Conservation (phyloP, 92 coral and sea anemone genomes). For the Actinernus sp. region DNA sequence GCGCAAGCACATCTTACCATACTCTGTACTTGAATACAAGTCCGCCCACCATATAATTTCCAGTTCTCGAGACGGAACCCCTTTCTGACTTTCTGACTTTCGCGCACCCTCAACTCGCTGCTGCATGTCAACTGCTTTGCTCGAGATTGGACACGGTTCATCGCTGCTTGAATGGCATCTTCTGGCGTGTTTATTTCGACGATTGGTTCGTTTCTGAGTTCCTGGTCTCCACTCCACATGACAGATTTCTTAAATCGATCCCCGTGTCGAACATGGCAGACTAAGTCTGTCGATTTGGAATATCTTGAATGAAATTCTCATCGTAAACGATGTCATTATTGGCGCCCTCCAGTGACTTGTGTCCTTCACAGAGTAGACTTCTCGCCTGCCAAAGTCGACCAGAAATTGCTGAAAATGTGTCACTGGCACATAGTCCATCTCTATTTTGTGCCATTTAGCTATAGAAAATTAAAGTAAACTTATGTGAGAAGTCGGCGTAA, state of each 20-base stretch:
- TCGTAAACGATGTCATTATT: not conserved
- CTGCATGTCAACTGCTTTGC: not conserved
- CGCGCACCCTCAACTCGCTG: not conserved
- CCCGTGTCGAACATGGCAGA: no score
- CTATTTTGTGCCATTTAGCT: constrained; percentile 2
- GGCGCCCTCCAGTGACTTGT: not conserved
- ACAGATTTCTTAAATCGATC: no score
- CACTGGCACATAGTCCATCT: not conserved
- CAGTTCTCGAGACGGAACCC: constrained; percentile 1
- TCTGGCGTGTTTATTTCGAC: not conserved
- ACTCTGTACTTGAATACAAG: not conserved
- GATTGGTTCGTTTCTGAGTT: not conserved
- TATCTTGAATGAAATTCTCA: not conserved
- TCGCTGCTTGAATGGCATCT: constrained; percentile 4
- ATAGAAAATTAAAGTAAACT: not conserved
- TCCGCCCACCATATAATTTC: constrained; percentile 7
- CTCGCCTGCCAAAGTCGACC: not conserved
- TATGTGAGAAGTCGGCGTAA: no score
- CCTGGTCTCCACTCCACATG: not conserved
- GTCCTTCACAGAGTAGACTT: not conserved
- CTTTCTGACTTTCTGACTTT: not conserved
- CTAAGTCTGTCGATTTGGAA: no score
- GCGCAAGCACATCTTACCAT: not conserved
- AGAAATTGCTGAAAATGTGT: not conserved
- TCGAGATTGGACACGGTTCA: not conserved